A percentile compares a stretch with the other conserved stretches of the same genome.
phyloP scores from a whole-genome alignment of 2,113 vertebrate species.

The Psammodynastes pulverulentus region DNA sequence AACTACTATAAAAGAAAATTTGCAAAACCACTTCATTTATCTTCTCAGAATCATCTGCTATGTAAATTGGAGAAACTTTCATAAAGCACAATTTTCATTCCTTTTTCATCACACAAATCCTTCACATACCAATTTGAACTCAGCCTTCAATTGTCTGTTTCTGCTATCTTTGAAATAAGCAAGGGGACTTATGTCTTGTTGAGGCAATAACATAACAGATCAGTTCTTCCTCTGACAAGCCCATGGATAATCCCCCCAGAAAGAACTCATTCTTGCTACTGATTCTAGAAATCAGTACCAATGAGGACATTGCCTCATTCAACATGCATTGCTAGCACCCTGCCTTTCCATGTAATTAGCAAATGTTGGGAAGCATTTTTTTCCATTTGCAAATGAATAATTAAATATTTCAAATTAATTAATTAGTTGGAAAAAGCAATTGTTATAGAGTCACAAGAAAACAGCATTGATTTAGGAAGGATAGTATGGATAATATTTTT shows the following conservation, averaged over 20 bases:
- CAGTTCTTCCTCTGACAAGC: neutral
- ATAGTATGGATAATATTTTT: neutral
- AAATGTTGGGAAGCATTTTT: neutral
- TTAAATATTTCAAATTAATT: neutral
- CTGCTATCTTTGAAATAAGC: neutral
- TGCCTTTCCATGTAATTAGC: neutral
- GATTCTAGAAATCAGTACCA: neutral
- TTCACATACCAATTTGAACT: neutral
- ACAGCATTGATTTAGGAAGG: neutral
- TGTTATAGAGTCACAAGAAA: neutral
- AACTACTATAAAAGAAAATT: neutral
- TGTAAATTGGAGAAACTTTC: neutral
- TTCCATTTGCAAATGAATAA: neutral
- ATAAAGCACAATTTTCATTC: neutral
- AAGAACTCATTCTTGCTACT: neutral
- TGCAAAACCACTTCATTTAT: neutral
- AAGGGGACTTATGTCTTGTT: neutral
- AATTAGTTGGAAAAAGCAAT: neutral
- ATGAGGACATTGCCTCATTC: neutral
- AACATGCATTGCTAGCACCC: neutral
- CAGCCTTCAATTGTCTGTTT: neutral
- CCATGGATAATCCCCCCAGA: neutral
- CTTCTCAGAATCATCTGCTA: neutral
- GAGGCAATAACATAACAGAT: neutral
- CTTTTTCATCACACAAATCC: neutral